A percentile compares a stretch with the other conserved stretches of the same genome.
Conservation (phyloP, 2,113 vertebrate species). For the Rhineura floridana region DNA sequence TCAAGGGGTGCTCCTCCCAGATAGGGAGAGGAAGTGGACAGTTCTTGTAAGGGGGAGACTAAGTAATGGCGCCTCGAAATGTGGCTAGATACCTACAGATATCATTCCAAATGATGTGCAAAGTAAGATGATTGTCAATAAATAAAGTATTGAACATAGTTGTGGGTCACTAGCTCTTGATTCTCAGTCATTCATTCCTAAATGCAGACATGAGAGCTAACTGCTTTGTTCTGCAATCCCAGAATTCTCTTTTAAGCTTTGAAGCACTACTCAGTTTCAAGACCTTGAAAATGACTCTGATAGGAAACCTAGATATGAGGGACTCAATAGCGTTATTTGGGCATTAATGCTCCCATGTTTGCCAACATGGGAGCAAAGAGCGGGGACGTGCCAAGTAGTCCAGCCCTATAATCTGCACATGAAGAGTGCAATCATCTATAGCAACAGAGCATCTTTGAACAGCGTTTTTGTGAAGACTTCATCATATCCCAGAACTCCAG, state of each 20-base stretch:
- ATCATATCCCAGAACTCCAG: no score
- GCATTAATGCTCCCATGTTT: no score
- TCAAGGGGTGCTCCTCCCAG: neutral
- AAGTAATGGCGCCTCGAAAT: neutral
- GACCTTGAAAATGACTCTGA: no score
- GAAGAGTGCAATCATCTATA: no score
- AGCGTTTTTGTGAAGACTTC: no score
- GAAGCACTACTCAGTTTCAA: neutral
- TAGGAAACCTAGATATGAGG: no score
- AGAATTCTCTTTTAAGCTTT: neutral
- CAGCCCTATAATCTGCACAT: no score
- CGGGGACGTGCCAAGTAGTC: no score
- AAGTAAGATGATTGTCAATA: no score
- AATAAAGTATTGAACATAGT: neutral
- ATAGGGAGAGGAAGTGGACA: neutral
- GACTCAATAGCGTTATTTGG: no score
- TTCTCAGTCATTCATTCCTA: neutral
- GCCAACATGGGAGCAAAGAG: no score
- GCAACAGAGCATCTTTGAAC: no score
- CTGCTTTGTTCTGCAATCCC: neutral
- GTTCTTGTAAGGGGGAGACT: neutral
- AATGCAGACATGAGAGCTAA: neutral
- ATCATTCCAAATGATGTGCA: neutral
- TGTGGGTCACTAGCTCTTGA: neutral
- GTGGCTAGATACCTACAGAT: neutral